Conservation (phyloP, 1,140 invertebrate genomes). For the Globodera ellingtonae region DNA sequence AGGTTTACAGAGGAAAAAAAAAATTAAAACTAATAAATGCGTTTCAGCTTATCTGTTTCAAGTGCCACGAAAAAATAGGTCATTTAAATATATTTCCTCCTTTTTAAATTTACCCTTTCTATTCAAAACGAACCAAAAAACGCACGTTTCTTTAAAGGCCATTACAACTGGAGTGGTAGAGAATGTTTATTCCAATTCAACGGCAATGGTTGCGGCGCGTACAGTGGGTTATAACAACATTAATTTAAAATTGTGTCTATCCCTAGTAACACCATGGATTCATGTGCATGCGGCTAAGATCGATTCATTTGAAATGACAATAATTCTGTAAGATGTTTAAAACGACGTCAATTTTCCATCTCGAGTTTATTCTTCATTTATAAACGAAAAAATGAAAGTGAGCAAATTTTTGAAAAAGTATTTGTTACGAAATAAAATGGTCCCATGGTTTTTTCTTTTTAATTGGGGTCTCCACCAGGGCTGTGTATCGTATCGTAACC, state of each 20-base stretch:
- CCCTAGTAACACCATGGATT: constrained; percentile 53
- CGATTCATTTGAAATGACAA: constrained; percentile 32
- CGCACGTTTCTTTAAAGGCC: constrained; percentile 10
- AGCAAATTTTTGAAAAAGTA: no score
- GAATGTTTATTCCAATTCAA: constrained; percentile 37
- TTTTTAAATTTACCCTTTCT: no score
- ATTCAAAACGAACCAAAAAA: no score
- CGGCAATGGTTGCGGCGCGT: constrained; percentile 34
- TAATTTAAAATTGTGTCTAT: constrained; percentile 5
- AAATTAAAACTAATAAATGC: constrained; percentile 7
- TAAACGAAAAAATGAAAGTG: no score
- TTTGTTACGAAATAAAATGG: no score
- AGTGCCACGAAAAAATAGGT: constrained; percentile 54
- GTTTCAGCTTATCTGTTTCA: constrained; percentile 53
- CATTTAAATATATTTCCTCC: constrained; percentile 25
- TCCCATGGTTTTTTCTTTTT: no score
- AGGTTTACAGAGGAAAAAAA: constrained; percentile 33
- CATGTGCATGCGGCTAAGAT: constrained; percentile 56
- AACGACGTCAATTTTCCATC: background rate
- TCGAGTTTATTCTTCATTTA: constrained; percentile 27
- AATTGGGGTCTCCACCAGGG: no score
- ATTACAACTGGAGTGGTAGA: constrained; percentile 39
- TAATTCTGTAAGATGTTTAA: constrained; percentile 3
- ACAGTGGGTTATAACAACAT: constrained; percentile 30
- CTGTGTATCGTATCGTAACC: no score